Percentiles rank a stretch among this genome's conserved stretches.
Conservation (phyloP, 1,140 invertebrate species). For the Portunus trituberculatus region DNA sequence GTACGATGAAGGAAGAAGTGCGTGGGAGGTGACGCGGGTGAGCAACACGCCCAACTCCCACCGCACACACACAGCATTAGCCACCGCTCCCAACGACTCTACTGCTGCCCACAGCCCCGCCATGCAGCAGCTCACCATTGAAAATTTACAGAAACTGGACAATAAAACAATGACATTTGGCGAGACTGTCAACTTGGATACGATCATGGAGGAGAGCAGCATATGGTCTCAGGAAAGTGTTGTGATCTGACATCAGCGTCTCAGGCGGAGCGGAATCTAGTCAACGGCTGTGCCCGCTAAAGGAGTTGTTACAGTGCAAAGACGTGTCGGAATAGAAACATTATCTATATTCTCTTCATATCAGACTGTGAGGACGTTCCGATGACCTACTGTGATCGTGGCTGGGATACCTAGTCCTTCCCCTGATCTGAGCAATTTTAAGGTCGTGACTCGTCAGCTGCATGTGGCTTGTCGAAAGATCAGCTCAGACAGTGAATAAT, state of each 20-base stretch:
- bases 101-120: neutral
- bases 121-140: neutral
- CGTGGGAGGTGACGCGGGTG: neutral
- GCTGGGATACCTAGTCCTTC: too few relatives aligned
- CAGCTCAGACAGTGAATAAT: too few relatives aligned
- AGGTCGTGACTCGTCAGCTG: too few relatives aligned
- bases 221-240: neutral
- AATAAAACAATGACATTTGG: neutral
- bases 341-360: too few relatives aligned
- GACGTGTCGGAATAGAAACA: too few relatives aligned
- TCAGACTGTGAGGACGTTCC: too few relatives aligned
- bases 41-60: neutral
- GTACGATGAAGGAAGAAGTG: neutral
- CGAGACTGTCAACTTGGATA: neutral
- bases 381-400: too few relatives aligned
- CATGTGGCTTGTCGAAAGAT: too few relatives aligned
- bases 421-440: too few relatives aligned
- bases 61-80: neutral
- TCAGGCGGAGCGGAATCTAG: too few relatives aligned
- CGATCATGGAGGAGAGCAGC: neutral
- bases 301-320: too few relatives aligned
- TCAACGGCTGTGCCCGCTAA: too few relatives aligned
- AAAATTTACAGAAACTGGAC: neutral
- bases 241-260: neutral
- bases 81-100: neutral